These are phyloP conservation scores for Chymomyza costata DNA, from an alignment of 1,140 invertebrate genomes.

Conservation along the genomic window DNA sequence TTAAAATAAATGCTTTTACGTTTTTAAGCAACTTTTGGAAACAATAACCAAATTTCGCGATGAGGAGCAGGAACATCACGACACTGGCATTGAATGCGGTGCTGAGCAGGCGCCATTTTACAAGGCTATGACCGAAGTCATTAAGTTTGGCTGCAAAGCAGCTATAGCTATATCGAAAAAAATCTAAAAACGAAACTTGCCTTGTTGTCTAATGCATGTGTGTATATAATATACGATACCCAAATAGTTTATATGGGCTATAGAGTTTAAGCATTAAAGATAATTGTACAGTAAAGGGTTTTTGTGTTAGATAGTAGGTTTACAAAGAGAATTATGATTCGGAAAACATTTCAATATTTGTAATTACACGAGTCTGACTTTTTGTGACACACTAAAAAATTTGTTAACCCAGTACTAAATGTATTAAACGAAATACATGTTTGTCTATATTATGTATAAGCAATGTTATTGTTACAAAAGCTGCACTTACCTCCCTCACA, in stretches of 20 bases:
- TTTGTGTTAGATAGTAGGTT: conserved; percentile 3
- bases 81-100: conserved; percentile 94
- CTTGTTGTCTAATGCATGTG: conserved; percentile 2
- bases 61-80: conserved; percentile 99
- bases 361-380: too few species aligned
- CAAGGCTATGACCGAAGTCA: conserved; percentile 86
- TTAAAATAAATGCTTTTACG: not conserved
- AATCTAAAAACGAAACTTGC: too few species aligned
- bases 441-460: not conserved
- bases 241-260: conserved; percentile 19
- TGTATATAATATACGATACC: conserved; percentile 21
- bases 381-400: too few species aligned
- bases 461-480: too few species aligned
- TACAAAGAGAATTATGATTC: conserved; percentile 8
- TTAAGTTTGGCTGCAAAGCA: conserved; percentile 94
- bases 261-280: conserved; percentile 29
- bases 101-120: conserved; percentile 97
- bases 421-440: not conserved
- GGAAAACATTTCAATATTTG: too few species aligned
- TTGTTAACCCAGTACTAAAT: too few species aligned
- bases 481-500: conserved; percentile 90
- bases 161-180: conserved; percentile 96
- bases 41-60: conserved; percentile 96
- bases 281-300: conserved; percentile 12
- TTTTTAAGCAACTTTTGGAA: conserved; percentile 84